Evolutionary conservation across 2,113 vertebrate species (phyloP), one percentile per base, ranked within the genome.

Genomic region (Neoarius graeffei): DNA sequence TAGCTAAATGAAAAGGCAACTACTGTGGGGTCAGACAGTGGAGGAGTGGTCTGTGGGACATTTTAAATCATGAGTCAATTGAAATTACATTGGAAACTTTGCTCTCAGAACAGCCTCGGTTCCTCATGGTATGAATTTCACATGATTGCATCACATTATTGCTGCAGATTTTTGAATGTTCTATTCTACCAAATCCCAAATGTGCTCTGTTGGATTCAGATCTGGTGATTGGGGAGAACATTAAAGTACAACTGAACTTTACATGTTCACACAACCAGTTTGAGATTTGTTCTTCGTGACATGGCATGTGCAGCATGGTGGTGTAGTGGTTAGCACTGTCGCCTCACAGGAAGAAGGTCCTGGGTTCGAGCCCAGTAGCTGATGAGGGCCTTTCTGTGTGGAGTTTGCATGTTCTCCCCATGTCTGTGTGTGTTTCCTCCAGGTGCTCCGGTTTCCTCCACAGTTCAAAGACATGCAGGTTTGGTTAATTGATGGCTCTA

Each of bases 1-100:
- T 23, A 15, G 27, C 10, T 48, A 67, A 81, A 54, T 64, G 77
- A 79, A 86, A 86, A 83, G 86, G n/a, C 83, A 56, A 25, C 50
- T 79, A 76, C 10, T 52, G 54, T 62, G 14, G 4, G 52, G 59
- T 59, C 85, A 60, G 60, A 60, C 14, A 15, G 79, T 5, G 13
- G 19, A 84, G 25, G 8, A 17, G 25, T 27, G 25, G n/a, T 54
- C 25, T 57, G n/a, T 57, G 50, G 74, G 74, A 54, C 11, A n/a
- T 67, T 30, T 27, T 27, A 69, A 15, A 30, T 30, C 14, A 30
- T 35, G 67, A 30, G 52, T 27, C 25, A 56, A 79, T 5, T n/a
- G 56, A 62, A 74, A 62, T 69, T 3, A n/a, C 64, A 5, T 4
- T 52, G 77, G 25, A 80, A 80, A 57, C 77, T 14, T 54, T 52